Evolutionary conservation across 1,140 invertebrate species (phyloP).

Genomic region (Drosophila sechellia): DNA sequence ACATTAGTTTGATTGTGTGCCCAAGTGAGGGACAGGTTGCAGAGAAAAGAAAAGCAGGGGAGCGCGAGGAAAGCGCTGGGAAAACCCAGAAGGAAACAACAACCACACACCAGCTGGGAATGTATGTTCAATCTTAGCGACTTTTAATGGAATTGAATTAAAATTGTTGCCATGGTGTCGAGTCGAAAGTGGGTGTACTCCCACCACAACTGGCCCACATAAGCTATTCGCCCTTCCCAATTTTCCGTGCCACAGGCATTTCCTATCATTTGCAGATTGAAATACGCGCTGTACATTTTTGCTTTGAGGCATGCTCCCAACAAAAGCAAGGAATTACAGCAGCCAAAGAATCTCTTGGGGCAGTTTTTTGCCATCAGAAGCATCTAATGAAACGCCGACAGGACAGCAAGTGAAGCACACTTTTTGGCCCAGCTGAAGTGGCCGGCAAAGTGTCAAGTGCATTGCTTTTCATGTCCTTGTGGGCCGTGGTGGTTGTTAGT

Average conservation of each 20-base stretch:
- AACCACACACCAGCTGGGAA: slow-evolving; percentile 63
- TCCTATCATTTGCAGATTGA: slow-evolving; percentile 78
- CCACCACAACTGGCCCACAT: neutral
- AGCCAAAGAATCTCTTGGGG: slow-evolving; percentile 15
- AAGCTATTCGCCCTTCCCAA: slow-evolving; percentile 7
- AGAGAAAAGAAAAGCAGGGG: neutral
- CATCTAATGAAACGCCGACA: slow-evolving; percentile 50
- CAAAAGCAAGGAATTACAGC: slow-evolving; percentile 5
- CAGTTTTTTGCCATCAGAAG: slow-evolving; percentile 38
- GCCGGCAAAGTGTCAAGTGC: slow-evolving; percentile 73
- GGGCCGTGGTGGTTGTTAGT: slow-evolving; percentile 14
- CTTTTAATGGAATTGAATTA: slow-evolving; percentile 83
- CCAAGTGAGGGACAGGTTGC: slow-evolving; percentile 24
- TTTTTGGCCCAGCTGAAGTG: slow-evolving; percentile 58
- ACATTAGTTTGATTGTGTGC: slow-evolving; percentile 70
- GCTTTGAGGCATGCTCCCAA: slow-evolving; percentile 47
- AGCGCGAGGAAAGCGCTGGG: slow-evolving; percentile 1
- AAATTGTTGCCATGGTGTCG: slow-evolving; percentile 68
- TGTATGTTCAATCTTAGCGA: slow-evolving; percentile 57
- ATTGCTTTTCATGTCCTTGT: slow-evolving; percentile 63
- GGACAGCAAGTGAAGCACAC: slow-evolving; percentile 51
- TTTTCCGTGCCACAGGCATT: slow-evolving; percentile 67
- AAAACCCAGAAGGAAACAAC: slow-evolving; percentile 9
- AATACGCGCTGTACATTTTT: slow-evolving; percentile 60
- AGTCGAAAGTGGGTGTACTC: slow-evolving; percentile 11